phyloP scores from a whole-genome alignment of 1,140 invertebrate genomes.

The Apis laboriosa region DNA sequence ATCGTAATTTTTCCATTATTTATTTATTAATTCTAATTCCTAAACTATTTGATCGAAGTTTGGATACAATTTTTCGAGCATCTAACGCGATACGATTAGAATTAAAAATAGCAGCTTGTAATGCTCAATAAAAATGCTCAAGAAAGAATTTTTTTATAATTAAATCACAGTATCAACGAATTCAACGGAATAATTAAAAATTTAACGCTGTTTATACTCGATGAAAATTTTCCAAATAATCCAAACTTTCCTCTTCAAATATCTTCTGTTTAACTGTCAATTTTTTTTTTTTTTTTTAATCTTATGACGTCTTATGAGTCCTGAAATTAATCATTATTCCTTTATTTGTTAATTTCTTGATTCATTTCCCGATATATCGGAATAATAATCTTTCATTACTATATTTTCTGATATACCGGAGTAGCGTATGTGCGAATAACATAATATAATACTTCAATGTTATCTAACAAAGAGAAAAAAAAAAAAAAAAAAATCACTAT shows the following conservation, averaged over 20 bases:
- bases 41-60: background rate
- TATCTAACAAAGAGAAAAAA: background rate
- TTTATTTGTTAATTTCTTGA: background rate
- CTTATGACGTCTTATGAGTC: too few species aligned
- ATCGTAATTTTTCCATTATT: constrained; percentile 27
- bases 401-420: background rate
- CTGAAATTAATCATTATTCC: background rate
- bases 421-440: background rate
- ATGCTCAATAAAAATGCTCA: constrained; percentile 12
- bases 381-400: background rate
- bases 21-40: background rate
- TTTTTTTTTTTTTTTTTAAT: background rate
- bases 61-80: too few species aligned
- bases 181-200: background rate
- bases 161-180: background rate
- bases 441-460: background rate
- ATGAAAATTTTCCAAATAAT: background rate
- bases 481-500: background rate
- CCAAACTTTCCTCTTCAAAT: background rate
- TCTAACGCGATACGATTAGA: background rate
- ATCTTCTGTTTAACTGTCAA: too few species aligned
- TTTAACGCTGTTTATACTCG: background rate
- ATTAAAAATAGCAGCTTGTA: background rate
- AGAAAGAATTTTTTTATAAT: constrained; percentile 3
- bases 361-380: background rate